Conservation (phyloP, 2,888 invertebrate species). For the Erebia aethiops region DNA sequence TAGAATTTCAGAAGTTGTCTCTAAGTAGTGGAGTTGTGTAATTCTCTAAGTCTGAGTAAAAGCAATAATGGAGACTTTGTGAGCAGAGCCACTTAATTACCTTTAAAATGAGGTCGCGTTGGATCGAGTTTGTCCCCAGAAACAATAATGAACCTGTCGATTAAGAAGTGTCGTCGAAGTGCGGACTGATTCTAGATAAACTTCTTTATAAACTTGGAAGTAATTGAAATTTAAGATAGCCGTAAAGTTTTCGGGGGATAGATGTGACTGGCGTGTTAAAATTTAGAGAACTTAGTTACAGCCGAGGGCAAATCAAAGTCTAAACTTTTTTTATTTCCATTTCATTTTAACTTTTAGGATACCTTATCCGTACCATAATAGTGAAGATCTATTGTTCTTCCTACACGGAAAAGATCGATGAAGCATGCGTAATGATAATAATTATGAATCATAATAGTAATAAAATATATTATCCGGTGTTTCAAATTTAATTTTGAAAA, state of each 20-base stretch:
- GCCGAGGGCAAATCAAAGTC: background rate
- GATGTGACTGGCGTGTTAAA: slow-evolving; percentile 19
- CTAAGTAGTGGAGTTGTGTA: slow-evolving; percentile 5
- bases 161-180: slow-evolving; percentile 13
- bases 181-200: slow-evolving; percentile 17
- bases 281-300: background rate
- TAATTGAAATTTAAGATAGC: slow-evolving; percentile 25
- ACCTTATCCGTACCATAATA: background rate
- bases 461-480: too few relatives aligned
- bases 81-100: slow-evolving; percentile 38
- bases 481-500: too few relatives aligned
- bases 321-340: slow-evolving; percentile 9
- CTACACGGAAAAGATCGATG: background rate
- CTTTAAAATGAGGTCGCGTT: slow-evolving; percentile 35
- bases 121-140: slow-evolving; percentile 27
- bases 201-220: slow-evolving; percentile 22
- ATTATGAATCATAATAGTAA: too few relatives aligned
- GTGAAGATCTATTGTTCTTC: background rate
- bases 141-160: slow-evolving; percentile 33
- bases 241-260: slow-evolving; percentile 18
- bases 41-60: slow-evolving; percentile 3
- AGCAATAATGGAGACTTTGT: slow-evolving; percentile 37
- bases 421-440: background rate
- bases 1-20: slow-evolving; percentile 8
- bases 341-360: background rate